A percentile compares a stretch with the other conserved stretches of the same genome.
These are phyloP conservation scores for Hypothenemus hampei DNA, from an alignment of 1,140 invertebrate species.

Conservation along the genomic window DNA sequence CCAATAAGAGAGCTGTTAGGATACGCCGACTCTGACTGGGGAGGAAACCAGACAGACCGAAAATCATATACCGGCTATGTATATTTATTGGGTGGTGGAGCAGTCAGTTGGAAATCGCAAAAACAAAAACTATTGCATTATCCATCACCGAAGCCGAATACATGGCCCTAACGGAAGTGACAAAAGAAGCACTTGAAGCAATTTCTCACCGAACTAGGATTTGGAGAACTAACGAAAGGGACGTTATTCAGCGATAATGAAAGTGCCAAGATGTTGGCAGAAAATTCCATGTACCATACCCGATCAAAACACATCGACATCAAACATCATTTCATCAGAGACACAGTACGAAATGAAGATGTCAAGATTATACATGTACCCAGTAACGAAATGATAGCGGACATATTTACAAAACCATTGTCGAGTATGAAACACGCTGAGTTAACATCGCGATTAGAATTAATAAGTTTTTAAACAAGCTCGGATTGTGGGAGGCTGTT, in stretches of 20 bases:
- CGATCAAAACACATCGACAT: slow-evolving; percentile 41
- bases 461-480: too few relatives aligned
- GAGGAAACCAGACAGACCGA: slow-evolving; percentile 30
- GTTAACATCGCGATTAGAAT: neutral
- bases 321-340: slow-evolving; percentile 32
- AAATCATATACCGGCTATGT: slow-evolving; percentile 41
- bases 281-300: slow-evolving; percentile 29
- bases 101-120: slow-evolving; percentile 38
- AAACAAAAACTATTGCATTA: slow-evolving; percentile 44
- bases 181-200: slow-evolving; percentile 33
- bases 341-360: slow-evolving; percentile 10
- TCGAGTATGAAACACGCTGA: neutral
- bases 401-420: slow-evolving; percentile 33
- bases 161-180: slow-evolving; percentile 36
- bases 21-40: slow-evolving; percentile 43
- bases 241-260: slow-evolving; percentile 32
- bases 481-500: too few relatives aligned
- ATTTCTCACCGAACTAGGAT: slow-evolving; percentile 24
- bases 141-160: slow-evolving; percentile 46
- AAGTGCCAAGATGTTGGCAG: slow-evolving; percentile 31
- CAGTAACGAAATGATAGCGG: slow-evolving; percentile 31
- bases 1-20: slow-evolving; percentile 5
- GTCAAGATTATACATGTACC: slow-evolving; percentile 18
- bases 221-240: slow-evolving; percentile 1
- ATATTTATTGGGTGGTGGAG: slow-evolving; percentile 30